Percentiles rank a stretch among this genome's conserved stretches.
These are phyloP conservation scores for Ashinkailepas kermadecensis DNA, from an alignment of 2,888 invertebrate species.

Conservation along the genomic window DNA sequence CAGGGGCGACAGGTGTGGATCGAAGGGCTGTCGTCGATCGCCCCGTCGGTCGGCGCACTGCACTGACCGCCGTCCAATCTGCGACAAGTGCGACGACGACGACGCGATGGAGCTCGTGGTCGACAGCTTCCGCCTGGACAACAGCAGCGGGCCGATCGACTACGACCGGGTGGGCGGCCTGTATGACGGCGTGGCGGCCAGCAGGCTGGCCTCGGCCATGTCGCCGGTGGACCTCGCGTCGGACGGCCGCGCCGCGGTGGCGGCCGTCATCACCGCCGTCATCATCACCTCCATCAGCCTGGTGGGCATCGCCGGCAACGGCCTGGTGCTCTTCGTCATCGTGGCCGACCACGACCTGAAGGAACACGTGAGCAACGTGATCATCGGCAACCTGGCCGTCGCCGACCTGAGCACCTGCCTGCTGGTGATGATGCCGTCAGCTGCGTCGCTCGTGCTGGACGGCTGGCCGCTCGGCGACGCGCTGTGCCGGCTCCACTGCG, in stretches of 20 bases:
- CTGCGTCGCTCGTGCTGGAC: conserved; percentile 19
- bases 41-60: too few relatives aligned
- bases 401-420: conserved; percentile 25
- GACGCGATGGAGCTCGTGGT: neutral
- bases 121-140: neutral
- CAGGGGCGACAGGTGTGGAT: too few relatives aligned
- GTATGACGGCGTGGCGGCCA: neutral
- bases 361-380: conserved; percentile 24
- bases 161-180: too few relatives aligned
- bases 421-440: conserved; percentile 27
- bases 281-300: conserved; percentile 14
- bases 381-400: conserved; percentile 26
- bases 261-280: neutral
- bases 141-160: neutral
- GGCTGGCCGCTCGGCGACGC: conserved; percentile 26
- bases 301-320: conserved; percentile 26
- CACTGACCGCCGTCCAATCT: too few relatives aligned
- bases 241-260: conserved; percentile 3
- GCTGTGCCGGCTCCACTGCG: conserved; percentile 24
- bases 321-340: conserved; percentile 20
- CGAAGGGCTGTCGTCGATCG: too few relatives aligned
- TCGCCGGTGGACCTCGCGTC: neutral
- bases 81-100: too few relatives aligned
- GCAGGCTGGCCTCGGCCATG: neutral
- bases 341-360: conserved; percentile 15